Percentiles rank a stretch among this genome's conserved stretches.
phyloP scores from a whole-genome alignment of 2,797 vertebrate genomes.

The Rousettus madagascariensis region DNA sequence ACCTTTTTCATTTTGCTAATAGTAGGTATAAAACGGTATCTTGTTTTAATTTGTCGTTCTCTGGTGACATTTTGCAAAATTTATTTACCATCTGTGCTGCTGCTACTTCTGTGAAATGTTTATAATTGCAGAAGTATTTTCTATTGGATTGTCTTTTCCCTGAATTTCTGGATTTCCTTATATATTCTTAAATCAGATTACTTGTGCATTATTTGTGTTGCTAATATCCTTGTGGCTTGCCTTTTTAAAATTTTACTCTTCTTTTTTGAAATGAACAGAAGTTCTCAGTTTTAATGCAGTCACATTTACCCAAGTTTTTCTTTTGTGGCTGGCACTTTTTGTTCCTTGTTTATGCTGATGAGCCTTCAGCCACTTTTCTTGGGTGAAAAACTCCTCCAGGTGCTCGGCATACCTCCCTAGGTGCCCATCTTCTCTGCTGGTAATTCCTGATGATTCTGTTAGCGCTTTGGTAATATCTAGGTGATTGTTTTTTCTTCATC shows the following conservation, averaged over 20 bases:
- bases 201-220: not conserved
- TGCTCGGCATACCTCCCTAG: not conserved
- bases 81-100: not conserved
- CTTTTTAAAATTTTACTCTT: not conserved
- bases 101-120: not conserved
- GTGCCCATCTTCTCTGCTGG: not conserved
- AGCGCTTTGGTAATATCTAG: not conserved
- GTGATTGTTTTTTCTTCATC: not conserved
- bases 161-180: conserved; percentile 10
- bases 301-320: not conserved
- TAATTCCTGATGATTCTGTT: not conserved
- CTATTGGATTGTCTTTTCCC: not conserved
- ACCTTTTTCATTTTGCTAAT: not conserved
- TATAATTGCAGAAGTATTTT: not conserved
- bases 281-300: not conserved
- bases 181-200: not conserved
- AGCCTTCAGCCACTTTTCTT: not conserved
- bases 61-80: not conserved
- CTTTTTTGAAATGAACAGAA: not conserved
- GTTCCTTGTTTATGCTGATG: not conserved
- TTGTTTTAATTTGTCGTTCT: conserved; percentile 16
- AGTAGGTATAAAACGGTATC: not conserved
- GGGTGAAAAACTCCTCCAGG: not conserved
- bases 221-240: not conserved
- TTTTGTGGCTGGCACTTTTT: not conserved